Base-by-base conservation (phyloP, 2,797 vertebrate genomes). In the Rhinophrynus dorsalis region DNA sequence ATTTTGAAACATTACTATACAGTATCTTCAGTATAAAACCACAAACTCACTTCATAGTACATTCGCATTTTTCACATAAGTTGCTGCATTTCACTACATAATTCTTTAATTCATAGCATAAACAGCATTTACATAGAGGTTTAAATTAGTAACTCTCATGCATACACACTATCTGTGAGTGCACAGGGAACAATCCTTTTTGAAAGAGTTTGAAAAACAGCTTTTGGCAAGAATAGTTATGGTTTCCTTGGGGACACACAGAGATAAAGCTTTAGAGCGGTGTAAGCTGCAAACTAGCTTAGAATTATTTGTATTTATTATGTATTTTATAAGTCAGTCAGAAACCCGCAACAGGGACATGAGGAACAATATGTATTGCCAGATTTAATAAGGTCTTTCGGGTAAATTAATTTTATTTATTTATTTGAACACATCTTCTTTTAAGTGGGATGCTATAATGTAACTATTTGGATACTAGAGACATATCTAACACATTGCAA, bases 181-280 rank as follows among this genome's bases (percentile, higher is more conserved):
- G 79, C 84, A 82, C 65, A 81, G 80, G 66, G 77, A 79, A 75
- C 64, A 74, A 77, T 0, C 1, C 74, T 12, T 82, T 63, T 64
- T 70, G 44, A 76, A 74, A 64, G 77, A 85, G 73, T 75, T 81
- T 79, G 68, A 80, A 77, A 84, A 77, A 76, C 51, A 77, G 79
- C 79, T 88, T 71, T 77, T 79, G 79, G 82, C 82, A 81, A 80
- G 71, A 82, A 83, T 78, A 85, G 80, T 78, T 11, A 15, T 59
- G 56, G 69, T 60, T 79, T 78, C 80, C 59, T 71, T 6, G 78
- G 80, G 79, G 78, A 68, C 77, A 80, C 52, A 76, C 77, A 76
- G 79, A 79, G 69, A 73, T 73, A 73, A 73, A 73, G 54, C 61
- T 66, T 66, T 42, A 27, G 54, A 66, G 54, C 44, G 52, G 54